Conservation (phyloP, 2,113 vertebrate species). For the Laticauda laticaudata region DNA sequence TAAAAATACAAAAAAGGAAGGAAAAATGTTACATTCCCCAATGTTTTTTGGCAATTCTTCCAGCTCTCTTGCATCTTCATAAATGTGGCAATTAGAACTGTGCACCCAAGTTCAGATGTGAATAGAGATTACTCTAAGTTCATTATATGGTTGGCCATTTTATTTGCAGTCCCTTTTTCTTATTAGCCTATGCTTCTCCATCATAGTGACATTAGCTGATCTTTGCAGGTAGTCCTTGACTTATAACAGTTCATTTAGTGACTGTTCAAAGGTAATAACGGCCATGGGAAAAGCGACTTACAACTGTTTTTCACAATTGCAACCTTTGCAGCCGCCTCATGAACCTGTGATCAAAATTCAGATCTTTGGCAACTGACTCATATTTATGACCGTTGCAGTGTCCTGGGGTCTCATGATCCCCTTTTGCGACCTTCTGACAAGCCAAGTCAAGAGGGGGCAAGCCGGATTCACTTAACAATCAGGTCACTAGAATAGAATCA, state of each 20-base stretch:
- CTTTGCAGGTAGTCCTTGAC: not conserved
- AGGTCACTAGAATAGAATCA: not conserved
- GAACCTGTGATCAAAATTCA: not conserved
- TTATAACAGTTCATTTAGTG: no score
- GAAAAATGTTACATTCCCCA: no score
- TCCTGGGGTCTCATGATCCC: not conserved
- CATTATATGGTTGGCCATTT: not conserved
- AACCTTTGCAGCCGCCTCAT: not conserved
- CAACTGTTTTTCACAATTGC: no score
- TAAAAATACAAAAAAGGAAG: no score
- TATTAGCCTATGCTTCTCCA: not conserved
- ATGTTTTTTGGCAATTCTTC: no score
- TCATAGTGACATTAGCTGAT: not conserved
- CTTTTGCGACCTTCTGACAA: not conserved
- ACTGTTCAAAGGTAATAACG: no score
- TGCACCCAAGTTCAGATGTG: not conserved
- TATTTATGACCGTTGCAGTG: not conserved
- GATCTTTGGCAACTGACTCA: not conserved
- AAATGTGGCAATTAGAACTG: not conserved
- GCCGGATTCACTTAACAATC: not conserved
- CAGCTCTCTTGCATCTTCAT: not conserved
- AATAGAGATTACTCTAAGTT: not conserved
- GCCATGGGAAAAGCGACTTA: no score
- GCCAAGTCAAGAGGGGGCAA: not conserved
- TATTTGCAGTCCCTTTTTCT: not conserved